These are phyloP conservation scores for Macaria liturata DNA, from an alignment of 2,888 invertebrate species.

Conservation along the genomic window DNA sequence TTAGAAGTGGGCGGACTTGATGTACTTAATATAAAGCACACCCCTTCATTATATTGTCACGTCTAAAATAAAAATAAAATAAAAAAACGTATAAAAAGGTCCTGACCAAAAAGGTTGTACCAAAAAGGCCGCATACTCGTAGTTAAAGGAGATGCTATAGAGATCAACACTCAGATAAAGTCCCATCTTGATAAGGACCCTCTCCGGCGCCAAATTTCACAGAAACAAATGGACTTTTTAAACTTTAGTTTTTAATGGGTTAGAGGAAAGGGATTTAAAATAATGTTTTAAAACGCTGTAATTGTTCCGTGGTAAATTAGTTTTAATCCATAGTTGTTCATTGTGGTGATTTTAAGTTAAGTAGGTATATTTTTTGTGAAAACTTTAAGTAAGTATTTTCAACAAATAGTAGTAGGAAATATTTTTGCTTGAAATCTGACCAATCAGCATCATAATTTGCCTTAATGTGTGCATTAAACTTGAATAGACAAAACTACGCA, in stretches of 20 bases:
- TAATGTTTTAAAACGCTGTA: too few relatives aligned
- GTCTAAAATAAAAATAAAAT: slow-evolving; percentile 14
- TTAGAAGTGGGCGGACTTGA: too few relatives aligned
- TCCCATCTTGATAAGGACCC: slow-evolving; percentile 61
- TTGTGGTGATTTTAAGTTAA: too few relatives aligned
- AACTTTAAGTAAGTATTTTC: too few relatives aligned
- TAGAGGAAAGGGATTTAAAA: background rate
- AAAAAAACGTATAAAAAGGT: slow-evolving; percentile 8
- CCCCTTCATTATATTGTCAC: background rate
- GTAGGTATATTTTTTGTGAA: too few relatives aligned
- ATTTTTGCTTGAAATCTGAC: too few relatives aligned
- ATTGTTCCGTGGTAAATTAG: too few relatives aligned
- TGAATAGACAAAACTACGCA: too few relatives aligned
- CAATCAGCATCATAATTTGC: too few relatives aligned
- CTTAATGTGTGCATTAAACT: too few relatives aligned
- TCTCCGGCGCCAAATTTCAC: slow-evolving; percentile 77
- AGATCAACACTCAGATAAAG: slow-evolving; percentile 63
- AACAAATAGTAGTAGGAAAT: too few relatives aligned
- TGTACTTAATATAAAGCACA: background rate
- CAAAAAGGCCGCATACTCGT: slow-evolving; percentile 56
- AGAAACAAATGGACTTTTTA: slow-evolving; percentile 56
- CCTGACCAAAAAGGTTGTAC: background rate
- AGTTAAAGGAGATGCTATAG: slow-evolving; percentile 47
- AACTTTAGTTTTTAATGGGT: slow-evolving; percentile 18
- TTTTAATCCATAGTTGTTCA: too few relatives aligned